Conservation (phyloP, 2,113 vertebrate genomes). For the Chionodraco myersi region DNA sequence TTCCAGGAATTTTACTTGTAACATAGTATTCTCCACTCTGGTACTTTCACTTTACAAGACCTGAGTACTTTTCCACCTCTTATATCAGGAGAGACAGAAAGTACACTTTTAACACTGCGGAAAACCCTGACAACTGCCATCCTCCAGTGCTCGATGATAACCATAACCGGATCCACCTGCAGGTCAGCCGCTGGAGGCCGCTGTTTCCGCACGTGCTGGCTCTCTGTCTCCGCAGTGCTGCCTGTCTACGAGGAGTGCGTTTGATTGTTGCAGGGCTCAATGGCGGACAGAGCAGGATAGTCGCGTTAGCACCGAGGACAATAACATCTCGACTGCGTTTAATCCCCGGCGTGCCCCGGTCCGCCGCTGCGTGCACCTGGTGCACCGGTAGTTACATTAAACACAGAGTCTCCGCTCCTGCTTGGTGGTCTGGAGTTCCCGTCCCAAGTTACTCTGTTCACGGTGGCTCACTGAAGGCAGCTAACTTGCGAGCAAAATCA, state of each 20-base stretch:
- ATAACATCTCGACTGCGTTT: slow-evolving; percentile 76
- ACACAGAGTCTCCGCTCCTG: not conserved
- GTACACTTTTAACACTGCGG: too few species aligned
- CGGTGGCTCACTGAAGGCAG: slow-evolving; percentile 72
- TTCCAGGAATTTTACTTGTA: too few species aligned
- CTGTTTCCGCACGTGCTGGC: slow-evolving; percentile 36
- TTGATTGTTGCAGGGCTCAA: slow-evolving; percentile 86
- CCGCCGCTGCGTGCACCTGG: slow-evolving; percentile 31
- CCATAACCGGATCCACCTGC: too few species aligned
- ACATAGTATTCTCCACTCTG: too few species aligned
- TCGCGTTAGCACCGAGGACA: slow-evolving; percentile 78
- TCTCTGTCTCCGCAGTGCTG: slow-evolving; percentile 77
- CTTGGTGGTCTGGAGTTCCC: slow-evolving; percentile 57
- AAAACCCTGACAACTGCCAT: too few species aligned
- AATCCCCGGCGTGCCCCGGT: slow-evolving; percentile 40
- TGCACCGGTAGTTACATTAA: slow-evolving; percentile 9
- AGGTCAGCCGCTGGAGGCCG: slow-evolving; percentile 49
- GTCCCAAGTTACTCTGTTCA: slow-evolving; percentile 79
- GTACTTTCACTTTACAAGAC: too few species aligned
- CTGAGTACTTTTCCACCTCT: too few species aligned
- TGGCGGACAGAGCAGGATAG: slow-evolving; percentile 85
- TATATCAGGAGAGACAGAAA: too few species aligned
- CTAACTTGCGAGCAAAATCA: slow-evolving; percentile 78
- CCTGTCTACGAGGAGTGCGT: slow-evolving; percentile 85
- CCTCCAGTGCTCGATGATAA: too few species aligned